Percentiles rank a stretch among this genome's conserved stretches.
phyloP scores from a whole-genome alignment of 2,888 invertebrate species.

The Dynastes hyllus region DNA sequence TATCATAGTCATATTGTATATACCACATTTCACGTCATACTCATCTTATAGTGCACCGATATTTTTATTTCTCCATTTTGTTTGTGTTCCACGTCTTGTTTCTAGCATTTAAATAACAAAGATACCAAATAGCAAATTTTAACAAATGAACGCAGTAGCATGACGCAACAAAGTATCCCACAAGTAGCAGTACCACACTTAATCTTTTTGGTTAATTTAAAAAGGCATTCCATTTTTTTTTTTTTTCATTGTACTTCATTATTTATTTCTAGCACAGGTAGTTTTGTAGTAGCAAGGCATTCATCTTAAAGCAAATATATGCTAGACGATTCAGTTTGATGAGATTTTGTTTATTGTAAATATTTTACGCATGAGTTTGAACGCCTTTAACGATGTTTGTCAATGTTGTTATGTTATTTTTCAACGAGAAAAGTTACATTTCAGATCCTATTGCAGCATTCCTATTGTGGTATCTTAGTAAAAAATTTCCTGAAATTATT shows the following conservation, averaged over 20 bases:
- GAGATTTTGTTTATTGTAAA: background rate
- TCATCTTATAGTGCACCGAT: background rate
- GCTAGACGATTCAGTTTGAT: background rate
- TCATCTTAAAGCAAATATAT: background rate
- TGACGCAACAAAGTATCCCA: background rate
- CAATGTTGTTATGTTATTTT: background rate
- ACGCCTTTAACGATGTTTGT: background rate
- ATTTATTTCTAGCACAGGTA: conserved; percentile 27
- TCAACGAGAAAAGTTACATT: background rate
- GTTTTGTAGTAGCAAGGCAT: conserved; percentile 8
- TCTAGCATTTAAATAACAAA: conserved; percentile 11
- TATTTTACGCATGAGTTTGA: background rate
- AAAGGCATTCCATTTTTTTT: conserved; percentile 24
- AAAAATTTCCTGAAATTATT: too few relatives aligned
- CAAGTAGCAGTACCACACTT: background rate
- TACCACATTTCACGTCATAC: background rate
- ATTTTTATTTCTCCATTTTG: conserved; percentile 12
- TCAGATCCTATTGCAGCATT: background rate
- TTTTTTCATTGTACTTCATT: background rate
- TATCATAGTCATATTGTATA: background rate
- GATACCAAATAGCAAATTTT: conserved; percentile 7
- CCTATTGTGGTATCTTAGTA: too few relatives aligned
- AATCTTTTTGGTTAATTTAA: background rate
- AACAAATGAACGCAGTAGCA: conserved; percentile 26
- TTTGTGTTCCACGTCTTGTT: background rate